Percentiles rank a stretch among this genome's conserved stretches.
phyloP scores from a whole-genome alignment of 2,888 invertebrate species.

The Apodemia mormo region DNA sequence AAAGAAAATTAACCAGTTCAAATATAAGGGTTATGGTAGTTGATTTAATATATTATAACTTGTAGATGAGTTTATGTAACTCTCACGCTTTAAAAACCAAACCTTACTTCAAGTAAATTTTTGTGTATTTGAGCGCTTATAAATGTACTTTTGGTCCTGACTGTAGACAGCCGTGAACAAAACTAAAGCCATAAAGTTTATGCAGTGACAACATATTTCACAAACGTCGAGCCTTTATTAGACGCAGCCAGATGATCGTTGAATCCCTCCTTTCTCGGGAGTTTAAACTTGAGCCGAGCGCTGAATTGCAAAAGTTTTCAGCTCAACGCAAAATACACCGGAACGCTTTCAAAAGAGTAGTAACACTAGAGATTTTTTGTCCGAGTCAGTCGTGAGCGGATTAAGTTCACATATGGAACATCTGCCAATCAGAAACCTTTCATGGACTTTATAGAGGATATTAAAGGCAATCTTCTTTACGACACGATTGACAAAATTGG shows the following conservation, averaged over 20 bases:
- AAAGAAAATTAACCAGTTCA: no score
- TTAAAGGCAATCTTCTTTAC: conserved; percentile 39
- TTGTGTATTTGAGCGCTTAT: conserved; percentile 33
- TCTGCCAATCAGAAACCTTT: conserved; percentile 65
- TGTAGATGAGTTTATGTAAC: no score
- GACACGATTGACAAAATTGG: conserved; percentile 28
- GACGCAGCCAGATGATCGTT: conserved; percentile 68
- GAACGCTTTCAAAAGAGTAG: conserved; percentile 77
- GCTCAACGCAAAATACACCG: conserved; percentile 76
- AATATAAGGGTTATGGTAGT: no score
- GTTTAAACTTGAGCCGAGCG: conserved; percentile 67
- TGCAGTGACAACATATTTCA: conserved; percentile 79
- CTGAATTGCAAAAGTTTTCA: conserved; percentile 78
- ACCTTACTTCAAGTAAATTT: no score
- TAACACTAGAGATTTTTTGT: conserved; percentile 57
- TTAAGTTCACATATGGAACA: conserved; percentile 59
- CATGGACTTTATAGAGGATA: conserved; percentile 47
- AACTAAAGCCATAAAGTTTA: conserved; percentile 77
- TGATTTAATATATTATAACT: no score
- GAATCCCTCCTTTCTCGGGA: conserved; percentile 60
- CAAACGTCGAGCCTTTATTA: conserved; percentile 70
- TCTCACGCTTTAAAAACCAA: no score
- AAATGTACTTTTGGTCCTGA: conserved; percentile 30
- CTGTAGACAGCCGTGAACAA: conserved; percentile 49
- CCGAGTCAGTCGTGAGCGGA: conserved; percentile 55